Conservation (phyloP, 2,888 invertebrate species). For the Ophion obscuratus region DNA sequence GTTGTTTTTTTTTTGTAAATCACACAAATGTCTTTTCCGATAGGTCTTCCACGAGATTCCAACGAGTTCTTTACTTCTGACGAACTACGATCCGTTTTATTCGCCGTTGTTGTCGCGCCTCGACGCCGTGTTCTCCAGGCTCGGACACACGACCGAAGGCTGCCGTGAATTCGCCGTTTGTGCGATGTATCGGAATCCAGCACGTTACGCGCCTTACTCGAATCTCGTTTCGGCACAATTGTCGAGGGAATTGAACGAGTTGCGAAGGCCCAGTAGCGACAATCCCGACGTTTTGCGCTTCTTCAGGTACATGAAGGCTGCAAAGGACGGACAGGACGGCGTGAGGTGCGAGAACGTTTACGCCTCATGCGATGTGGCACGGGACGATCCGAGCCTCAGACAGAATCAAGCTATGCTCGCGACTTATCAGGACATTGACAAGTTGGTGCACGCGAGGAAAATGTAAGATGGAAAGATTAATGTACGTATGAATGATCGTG, state of each 20-base stretch:
- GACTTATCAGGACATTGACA: conserved; percentile 94
- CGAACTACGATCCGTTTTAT: conserved; percentile 96
- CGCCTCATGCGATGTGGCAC: conserved; percentile 87
- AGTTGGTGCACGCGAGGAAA: conserved; percentile 93
- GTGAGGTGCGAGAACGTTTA: conserved; percentile 89
- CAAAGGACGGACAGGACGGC: conserved; percentile 94
- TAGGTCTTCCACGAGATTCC: conserved; percentile 94
- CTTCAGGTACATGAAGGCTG: conserved; percentile 96
- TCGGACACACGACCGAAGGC: conserved; percentile 87
- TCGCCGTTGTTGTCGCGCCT: conserved; percentile 93
- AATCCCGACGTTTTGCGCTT: conserved; percentile 94
- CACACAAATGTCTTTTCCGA: conserved; percentile 64
- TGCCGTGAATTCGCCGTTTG: conserved; percentile 94
- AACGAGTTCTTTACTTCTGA: conserved; percentile 91
- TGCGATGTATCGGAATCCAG: conserved; percentile 94
- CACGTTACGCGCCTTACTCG: conserved; percentile 95
- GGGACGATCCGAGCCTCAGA: conserved; percentile 86
- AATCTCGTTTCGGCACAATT: conserved; percentile 95
- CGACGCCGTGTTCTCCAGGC: conserved; percentile 91
- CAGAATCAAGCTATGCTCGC: conserved; percentile 93
- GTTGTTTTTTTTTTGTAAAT: background rate
- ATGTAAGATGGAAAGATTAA: conserved; percentile 75
- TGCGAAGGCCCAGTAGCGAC: conserved; percentile 93
- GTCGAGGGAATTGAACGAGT: conserved; percentile 94
- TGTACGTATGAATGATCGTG: background rate